phyloP scores from a whole-genome alignment of 2,888 invertebrate species.

The Cerceris ruficornis region DNA sequence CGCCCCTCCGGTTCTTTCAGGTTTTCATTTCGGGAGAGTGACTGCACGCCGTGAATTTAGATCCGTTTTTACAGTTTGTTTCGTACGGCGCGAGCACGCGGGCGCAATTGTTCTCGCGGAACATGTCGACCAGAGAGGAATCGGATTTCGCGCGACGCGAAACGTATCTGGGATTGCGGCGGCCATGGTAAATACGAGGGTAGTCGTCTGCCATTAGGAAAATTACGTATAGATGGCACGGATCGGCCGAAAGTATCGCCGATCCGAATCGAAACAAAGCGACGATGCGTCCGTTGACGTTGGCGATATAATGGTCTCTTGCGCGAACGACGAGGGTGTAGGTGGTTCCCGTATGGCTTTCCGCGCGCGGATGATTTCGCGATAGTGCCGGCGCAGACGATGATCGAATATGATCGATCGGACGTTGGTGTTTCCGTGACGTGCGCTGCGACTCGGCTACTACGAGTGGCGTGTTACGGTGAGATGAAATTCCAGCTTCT shows the following conservation, averaged over 20 bases:
- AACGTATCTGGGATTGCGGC: no score
- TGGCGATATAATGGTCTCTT: slow-evolving; percentile 19
- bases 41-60: background rate
- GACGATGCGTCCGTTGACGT: background rate
- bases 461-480: slow-evolving; percentile 19
- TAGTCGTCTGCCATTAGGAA: no score
- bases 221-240: no score
- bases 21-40: background rate
- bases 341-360: slow-evolving; percentile 3
- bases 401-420: slow-evolving; percentile 59
- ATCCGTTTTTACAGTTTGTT: no score
- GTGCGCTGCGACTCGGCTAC: slow-evolving; percentile 2
- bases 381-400: slow-evolving; percentile 41
- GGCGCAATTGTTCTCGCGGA: no score
- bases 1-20: background rate
- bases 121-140: no score
- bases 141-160: no score
- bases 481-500: slow-evolving; percentile 24
- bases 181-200: no score
- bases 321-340: slow-evolving; percentile 27
- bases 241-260: no score
- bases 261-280: no score
- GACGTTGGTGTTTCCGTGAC: slow-evolving; percentile 36
- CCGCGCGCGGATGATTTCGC: slow-evolving; percentile 42
- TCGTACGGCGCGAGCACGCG: no score